Percentiles rank a stretch among this genome's conserved stretches.
Conservation (phyloP, 2,797 vertebrate genomes). For the Fistularia commersonii region DNA sequence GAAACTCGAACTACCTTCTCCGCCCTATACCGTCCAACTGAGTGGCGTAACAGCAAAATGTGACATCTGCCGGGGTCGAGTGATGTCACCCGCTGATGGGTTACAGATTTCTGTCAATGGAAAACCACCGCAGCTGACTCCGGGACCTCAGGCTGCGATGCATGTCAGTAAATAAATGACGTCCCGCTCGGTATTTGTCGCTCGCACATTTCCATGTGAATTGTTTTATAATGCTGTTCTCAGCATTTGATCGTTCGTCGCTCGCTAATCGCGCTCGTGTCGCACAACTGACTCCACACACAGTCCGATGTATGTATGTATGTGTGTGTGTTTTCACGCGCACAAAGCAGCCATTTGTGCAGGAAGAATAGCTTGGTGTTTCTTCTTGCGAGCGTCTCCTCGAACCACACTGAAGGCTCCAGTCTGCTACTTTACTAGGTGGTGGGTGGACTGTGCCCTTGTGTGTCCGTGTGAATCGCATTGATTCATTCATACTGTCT, state of each 20-base stretch:
- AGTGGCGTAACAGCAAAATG: slow-evolving; percentile 30
- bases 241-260: too few relatives aligned
- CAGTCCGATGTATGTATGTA: slow-evolving; percentile 13
- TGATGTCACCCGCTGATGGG: not conserved
- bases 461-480: slow-evolving; percentile 53
- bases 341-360: slow-evolving; percentile 61
- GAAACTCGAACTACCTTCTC: slow-evolving; percentile 26
- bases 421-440: slow-evolving; percentile 48
- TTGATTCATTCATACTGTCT: slow-evolving; percentile 62
- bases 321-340: slow-evolving; percentile 23
- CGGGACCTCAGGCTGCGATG: not conserved
- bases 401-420: not conserved
- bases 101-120: too few relatives aligned
- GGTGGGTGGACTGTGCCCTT: slow-evolving; percentile 62
- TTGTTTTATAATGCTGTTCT: too few relatives aligned
- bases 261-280: slow-evolving; percentile 1
- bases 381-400: slow-evolving; percentile 45
- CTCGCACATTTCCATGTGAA: too few relatives aligned
- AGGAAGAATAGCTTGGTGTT: slow-evolving; percentile 58
- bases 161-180: slow-evolving; percentile 33
- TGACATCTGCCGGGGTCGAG: slow-evolving; percentile 15
- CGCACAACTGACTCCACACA: not conserved
- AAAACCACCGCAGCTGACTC: not conserved
- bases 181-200: not conserved
- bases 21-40: slow-evolving; percentile 8